phyloP scores from a whole-genome alignment of 1,140 invertebrate species.

The Mercenaria mercenaria region DNA sequence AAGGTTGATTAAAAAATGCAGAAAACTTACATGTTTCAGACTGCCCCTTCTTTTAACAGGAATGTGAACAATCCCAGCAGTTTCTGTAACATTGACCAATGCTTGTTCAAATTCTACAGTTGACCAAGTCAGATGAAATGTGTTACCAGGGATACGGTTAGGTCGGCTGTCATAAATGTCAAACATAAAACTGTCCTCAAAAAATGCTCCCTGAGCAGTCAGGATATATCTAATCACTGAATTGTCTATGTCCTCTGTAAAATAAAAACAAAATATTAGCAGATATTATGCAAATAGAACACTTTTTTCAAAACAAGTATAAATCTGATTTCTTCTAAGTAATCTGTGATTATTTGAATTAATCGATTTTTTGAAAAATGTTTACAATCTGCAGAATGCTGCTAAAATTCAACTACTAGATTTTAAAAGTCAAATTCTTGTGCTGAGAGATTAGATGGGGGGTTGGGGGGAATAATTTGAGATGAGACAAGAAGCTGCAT shows the following conservation, averaged over 20 bases:
- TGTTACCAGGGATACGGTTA: slow-evolving; percentile 80
- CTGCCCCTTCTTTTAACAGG: slow-evolving; percentile 83
- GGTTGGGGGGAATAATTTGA: too few species aligned
- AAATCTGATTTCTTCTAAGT: too few species aligned
- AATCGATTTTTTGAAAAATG: too few species aligned
- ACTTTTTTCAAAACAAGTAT: not conserved
- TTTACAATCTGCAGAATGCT: too few species aligned
- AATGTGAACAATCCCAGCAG: slow-evolving; percentile 78
- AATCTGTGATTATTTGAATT: too few species aligned
- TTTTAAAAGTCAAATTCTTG: too few species aligned
- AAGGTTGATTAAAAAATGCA: too few species aligned
- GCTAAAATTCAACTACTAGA: too few species aligned
- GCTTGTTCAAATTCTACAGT: slow-evolving; percentile 78
- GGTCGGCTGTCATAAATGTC: slow-evolving; percentile 83
- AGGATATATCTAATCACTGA: slow-evolving; percentile 81
- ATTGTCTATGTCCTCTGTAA: slow-evolving; percentile 82
- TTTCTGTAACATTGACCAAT: slow-evolving; percentile 81
- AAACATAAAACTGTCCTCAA: slow-evolving; percentile 83
- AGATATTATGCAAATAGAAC: not conserved
- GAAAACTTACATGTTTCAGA: slow-evolving; percentile 80
- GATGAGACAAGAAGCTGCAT: too few species aligned
- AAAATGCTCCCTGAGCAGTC: slow-evolving; percentile 68
- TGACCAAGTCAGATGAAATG: slow-evolving; percentile 84
- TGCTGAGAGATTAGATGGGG: too few species aligned
- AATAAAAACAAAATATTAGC: not conserved